Evolutionary conservation across 2,113 vertebrate species (phyloP), one percentile per base, ranked within the genome.

Genomic region (Ptilorrhoa leucosticta): DNA sequence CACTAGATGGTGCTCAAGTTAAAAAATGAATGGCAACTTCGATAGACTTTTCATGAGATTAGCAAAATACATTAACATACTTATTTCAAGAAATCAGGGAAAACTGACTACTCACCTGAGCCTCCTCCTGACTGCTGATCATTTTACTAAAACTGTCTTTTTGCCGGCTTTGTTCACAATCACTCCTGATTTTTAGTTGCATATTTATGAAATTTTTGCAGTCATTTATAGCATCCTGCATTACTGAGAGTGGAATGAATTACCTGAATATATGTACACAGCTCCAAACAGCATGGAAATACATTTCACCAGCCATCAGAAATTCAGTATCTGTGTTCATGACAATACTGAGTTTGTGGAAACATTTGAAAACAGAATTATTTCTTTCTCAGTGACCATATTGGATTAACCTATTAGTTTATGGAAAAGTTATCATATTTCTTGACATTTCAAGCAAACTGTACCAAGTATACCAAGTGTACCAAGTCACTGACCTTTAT

Each of bases 1-100:
- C 95, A 89, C 94, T 97, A 97, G 96, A 77, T 96, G 97, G 97
- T 94, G 97, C 96, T 97, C 86, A 92, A 91, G 94, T 78, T 91
- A 89, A 97, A 89, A 95, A 94, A 89, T 94, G 48, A 92, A 54
- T 39, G 19, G 53, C 68, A 71, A 54, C 37, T 76, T 64, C 0
- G 0, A 58, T 4, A 54, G 70, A 75, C 35, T 92, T 94, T 64
- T 40, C 22, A 68, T 21, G 20, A 90, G 30, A 71, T 75, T 68
- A 72, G 40, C 40, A 91, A 89, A 95, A 85, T 45, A 63, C 24
- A 26, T 23, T 60, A 78, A 39, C 18, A 69, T 47, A 44, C 24
- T 24, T 71, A 2, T 23, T 87, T 71, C 21, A 76, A 83, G 39
- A 69, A 90, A 90, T 90, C 58, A 69, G 31, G 53, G 39, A 61